Evolutionary conservation across 2,888 invertebrate species (phyloP), one percentile per base, ranked within the genome.

Genomic region (Platycnemis pennipes): DNA sequence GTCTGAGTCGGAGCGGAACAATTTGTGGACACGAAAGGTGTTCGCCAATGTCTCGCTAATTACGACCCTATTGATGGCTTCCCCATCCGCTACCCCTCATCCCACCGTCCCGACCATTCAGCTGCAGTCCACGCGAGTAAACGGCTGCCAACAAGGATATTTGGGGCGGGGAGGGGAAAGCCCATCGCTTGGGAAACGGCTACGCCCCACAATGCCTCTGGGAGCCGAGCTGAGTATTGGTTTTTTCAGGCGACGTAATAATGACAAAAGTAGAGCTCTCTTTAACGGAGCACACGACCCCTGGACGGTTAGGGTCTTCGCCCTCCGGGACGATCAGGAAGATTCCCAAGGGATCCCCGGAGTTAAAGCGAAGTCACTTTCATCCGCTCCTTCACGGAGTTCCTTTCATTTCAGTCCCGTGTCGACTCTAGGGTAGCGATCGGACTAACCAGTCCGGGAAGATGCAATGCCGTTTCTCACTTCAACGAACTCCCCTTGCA

Each of bases 41-140:
- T 56, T 91, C 63, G 63, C 63, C 56, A 56, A 63, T 91, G 91
- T 91, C 63, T 69, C 91, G 91, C 91, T 91, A 91, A 91, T 91
- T 63, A 91, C 91, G 63, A 91, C 63, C 22, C 91, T 63, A 91
- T 91, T 91, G 91, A 91, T 91, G 91, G 31, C 89, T 56, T 63
- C 26, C 8, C 63, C 63, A 22, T 63, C 63, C 63, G 22, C n/a
- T 19, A 1, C 63, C 63, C 63, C n/a, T 56, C 56, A 19, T 16
- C 77, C 77, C 77, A 13, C 77, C 37, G 7, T 37, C 8, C 31
- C 11, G 3, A 77, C 37, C 31, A 77, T 31, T 77, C 77, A 77
- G 77, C 77, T 77, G 77, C 77, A 77, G 37, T 37, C 37, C 63
- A 63, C 63, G 63, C n/a, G 63, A 22, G 13, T 77, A 77, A 77